These are phyloP conservation scores for Axinella damicornis DNA, from an alignment of 37 sponge, comb jelly and placozoan species.

Conservation along the genomic window DNA sequence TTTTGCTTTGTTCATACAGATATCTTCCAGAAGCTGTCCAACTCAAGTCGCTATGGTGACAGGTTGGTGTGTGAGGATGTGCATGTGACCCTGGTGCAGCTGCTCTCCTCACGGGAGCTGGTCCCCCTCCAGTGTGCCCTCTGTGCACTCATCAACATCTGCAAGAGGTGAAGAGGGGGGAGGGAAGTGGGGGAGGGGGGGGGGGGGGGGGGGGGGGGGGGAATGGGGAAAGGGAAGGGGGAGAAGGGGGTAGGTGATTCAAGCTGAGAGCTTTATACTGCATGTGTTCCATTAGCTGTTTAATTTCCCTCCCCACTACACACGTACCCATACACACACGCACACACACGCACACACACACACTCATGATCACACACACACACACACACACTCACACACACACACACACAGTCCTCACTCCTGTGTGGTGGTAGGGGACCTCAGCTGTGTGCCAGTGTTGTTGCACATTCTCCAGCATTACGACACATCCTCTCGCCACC, in stretches of 20 bases:
- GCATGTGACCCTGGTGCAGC: slow-evolving; percentile 9
- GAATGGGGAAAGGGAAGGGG: too few species aligned
- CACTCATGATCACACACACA: too few species aligned
- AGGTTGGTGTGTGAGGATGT: background rate
- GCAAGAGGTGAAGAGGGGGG: slow-evolving; percentile 31
- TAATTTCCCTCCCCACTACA: too few species aligned
- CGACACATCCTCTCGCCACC: slow-evolving; percentile 15
- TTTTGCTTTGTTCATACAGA: slow-evolving; percentile 24
- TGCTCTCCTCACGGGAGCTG: slow-evolving; percentile 25
- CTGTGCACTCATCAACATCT: slow-evolving; percentile 53
- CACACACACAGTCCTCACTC: too few species aligned
- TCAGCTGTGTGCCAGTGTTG: background rate
- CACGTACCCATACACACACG: too few species aligned
- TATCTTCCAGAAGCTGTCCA: slow-evolving; percentile 46
- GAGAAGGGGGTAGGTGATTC: too few species aligned
- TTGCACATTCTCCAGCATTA: slow-evolving; percentile 9
- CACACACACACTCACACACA: too few species aligned
- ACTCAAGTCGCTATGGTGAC: background rate
- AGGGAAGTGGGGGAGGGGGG: too few species aligned
- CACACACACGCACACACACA: too few species aligned
- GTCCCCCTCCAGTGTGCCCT: slow-evolving; percentile 44
- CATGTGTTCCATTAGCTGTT: too few species aligned
- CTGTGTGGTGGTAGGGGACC: background rate
- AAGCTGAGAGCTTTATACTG: too few species aligned
- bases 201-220: too few species aligned